These are phyloP conservation scores for Drosophila paulistorum DNA, from an alignment of 1,140 invertebrate genomes.

Conservation along the genomic window DNA sequence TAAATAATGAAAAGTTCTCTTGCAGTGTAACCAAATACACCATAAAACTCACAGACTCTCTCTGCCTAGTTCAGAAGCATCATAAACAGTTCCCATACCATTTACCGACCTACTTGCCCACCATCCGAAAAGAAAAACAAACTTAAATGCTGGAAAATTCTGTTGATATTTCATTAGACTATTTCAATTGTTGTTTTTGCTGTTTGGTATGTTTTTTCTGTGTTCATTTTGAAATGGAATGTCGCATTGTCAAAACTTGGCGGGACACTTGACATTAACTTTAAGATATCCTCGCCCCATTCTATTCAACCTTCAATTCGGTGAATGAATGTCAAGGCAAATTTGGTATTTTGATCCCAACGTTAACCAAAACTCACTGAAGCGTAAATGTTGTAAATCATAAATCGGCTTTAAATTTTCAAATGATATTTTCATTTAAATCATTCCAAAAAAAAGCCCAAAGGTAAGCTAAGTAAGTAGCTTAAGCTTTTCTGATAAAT, in stretches of 20 bases:
- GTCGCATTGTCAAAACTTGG: not conserved
- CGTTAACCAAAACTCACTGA: slow-evolving; percentile 35
- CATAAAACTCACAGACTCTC: not conserved
- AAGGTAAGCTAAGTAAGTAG: slow-evolving; percentile 1
- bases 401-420: slow-evolving; percentile 37
- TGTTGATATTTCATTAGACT: slow-evolving; percentile 66
- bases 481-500: slow-evolving; percentile 6
- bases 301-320: no score
- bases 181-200: slow-evolving; percentile 53
- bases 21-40: slow-evolving; percentile 8
- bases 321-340: not conserved
- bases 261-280: slow-evolving; percentile 5
- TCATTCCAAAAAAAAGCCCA: not conserved
- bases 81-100: no score
- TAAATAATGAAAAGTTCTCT: slow-evolving; percentile 11
- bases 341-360: not conserved
- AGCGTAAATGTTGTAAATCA: slow-evolving; percentile 30
- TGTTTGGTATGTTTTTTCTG: slow-evolving; percentile 32
- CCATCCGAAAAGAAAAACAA: slow-evolving; percentile 1
- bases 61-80: no score
- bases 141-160: slow-evolving; percentile 13
- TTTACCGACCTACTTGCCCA: not conserved
- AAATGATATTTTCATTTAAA: slow-evolving; percentile 9
- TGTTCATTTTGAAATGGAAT: slow-evolving; percentile 5
- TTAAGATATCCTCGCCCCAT: not conserved